These are phyloP conservation scores for Eurytoma californica DNA, from an alignment of 2,888 invertebrate genomes.

Conservation along the genomic window DNA sequence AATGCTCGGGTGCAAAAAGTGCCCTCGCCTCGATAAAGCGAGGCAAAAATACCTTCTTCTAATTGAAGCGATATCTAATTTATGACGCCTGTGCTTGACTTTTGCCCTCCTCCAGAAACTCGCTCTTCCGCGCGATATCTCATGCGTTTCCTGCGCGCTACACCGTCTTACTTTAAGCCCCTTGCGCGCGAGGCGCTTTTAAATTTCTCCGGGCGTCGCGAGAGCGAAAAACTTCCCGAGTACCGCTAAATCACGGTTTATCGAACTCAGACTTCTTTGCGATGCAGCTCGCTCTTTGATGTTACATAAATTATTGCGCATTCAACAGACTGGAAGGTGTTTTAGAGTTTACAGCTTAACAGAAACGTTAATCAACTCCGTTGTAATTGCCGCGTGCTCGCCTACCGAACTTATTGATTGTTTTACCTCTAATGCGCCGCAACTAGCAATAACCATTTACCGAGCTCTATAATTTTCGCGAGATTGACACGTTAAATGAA, in stretches of 20 bases:
- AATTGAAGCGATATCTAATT: constrained; percentile 34
- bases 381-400: no score
- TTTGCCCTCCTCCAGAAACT: constrained; percentile 2
- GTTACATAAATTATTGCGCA: no score
- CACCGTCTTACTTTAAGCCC: not conserved
- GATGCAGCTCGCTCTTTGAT: no score
- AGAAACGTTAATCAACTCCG: no score
- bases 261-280: not conserved
- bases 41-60: constrained; percentile 8
- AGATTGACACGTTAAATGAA: no score
- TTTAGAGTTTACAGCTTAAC: no score
- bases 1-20: not conserved
- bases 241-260: not conserved
- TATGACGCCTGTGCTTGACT: constrained; percentile 2
- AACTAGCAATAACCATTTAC: constrained; percentile 8
- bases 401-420: no score
- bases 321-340: no score
- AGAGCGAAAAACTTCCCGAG: not conserved
- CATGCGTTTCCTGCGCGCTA: not conserved
- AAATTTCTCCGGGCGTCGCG: not conserved
- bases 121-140: constrained; percentile 12
- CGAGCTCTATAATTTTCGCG: not conserved
- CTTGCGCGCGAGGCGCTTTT: not conserved
- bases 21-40: not conserved
- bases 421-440: not conserved